phyloP scores from a whole-genome alignment of 2,888 invertebrate genomes.

The Sepiola atlantica region DNA sequence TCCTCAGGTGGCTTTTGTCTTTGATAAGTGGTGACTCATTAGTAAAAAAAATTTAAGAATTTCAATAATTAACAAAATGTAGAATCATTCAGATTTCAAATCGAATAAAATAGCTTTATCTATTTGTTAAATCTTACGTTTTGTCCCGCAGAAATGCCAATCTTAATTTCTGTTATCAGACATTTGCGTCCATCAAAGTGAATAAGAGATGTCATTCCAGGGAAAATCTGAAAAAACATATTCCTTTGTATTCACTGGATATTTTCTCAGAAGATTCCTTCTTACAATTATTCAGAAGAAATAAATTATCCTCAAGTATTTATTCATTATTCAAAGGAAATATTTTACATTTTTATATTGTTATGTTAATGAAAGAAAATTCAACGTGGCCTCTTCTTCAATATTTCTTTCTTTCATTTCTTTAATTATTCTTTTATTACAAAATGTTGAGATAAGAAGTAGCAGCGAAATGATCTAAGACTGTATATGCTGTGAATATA shows the following conservation, averaged over 20 bases:
- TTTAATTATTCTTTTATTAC: too few species aligned
- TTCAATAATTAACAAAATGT: background rate
- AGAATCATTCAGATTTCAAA: background rate
- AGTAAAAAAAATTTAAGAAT: too few species aligned
- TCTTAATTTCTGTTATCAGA: background rate
- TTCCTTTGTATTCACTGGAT: background rate
- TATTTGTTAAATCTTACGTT: background rate
- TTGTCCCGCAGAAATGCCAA: background rate
- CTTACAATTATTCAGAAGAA: background rate
- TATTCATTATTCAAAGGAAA: background rate
- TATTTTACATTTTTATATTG: background rate
- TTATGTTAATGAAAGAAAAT: background rate
- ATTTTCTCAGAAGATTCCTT: background rate
- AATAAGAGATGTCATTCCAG: background rate
- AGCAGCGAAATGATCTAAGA: background rate
- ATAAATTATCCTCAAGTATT: background rate
- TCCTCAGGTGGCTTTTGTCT: too few species aligned
- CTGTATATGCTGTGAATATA: too few species aligned
- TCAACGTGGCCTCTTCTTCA: background rate
- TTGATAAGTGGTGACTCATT: background rate
- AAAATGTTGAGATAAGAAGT: background rate
- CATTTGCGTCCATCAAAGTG: background rate
- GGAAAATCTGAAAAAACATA: background rate
- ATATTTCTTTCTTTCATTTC: background rate
- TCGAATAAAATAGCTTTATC: background rate